Evolutionary conservation across 2,797 vertebrate genomes (phyloP).

Genomic region (Notolepis coatsorum): DNA sequence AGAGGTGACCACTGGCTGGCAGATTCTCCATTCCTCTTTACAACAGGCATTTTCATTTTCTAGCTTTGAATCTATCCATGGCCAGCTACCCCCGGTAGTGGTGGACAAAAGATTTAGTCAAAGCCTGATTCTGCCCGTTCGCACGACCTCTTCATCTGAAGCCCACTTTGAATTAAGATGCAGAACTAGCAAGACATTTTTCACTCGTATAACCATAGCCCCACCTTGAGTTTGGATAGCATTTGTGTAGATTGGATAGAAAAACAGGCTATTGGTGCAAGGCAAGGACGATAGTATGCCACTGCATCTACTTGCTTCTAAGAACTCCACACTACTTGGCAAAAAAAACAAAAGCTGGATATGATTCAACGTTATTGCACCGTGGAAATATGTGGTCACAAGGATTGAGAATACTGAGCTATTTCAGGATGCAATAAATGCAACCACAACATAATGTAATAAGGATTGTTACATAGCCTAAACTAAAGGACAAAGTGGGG

Average conservation of each 20-base stretch:
- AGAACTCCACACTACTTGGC: neutral
- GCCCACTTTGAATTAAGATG: neutral
- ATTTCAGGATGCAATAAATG: neutral
- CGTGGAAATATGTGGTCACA: neutral
- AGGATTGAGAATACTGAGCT: neutral
- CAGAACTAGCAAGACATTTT: neutral
- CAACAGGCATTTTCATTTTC: neutral
- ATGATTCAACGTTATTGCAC: neutral
- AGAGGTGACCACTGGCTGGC: slow-evolving; percentile 12
- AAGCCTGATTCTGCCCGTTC: neutral
- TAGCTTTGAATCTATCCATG: neutral
- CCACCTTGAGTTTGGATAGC: neutral
- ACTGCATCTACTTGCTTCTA: neutral
- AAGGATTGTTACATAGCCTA: neutral
- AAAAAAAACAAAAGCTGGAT: neutral
- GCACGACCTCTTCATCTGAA: too few relatives aligned
- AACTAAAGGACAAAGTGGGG: neutral
- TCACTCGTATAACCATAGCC: neutral
- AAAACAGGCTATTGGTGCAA: neutral
- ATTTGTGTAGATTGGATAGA: neutral
- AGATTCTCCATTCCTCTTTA: neutral
- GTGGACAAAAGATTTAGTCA: neutral
- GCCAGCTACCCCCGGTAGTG: neutral
- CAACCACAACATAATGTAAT: neutral
- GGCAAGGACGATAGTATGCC: neutral